These are phyloP conservation scores for Thalassoma bifasciatum DNA, from an alignment of 2,113 vertebrate genomes.

Conservation along the genomic window DNA sequence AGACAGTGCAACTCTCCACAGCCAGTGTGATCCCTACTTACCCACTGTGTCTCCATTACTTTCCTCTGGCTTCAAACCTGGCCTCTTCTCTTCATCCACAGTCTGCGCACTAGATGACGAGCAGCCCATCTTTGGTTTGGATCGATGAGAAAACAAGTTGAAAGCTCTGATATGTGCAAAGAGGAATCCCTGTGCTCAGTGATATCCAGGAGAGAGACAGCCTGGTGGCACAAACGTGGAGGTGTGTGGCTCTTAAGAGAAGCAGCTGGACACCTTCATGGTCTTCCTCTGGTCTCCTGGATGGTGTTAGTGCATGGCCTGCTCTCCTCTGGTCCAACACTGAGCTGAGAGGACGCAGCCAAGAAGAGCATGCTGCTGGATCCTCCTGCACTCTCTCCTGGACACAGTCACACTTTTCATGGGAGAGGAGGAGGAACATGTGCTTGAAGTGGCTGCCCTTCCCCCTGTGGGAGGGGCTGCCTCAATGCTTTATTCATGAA, in stretches of 20 bases:
- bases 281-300: no score
- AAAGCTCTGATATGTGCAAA: constrained; percentile 10
- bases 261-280: no score
- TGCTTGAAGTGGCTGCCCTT: constrained; percentile 42
- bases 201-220: constrained; percentile 22
- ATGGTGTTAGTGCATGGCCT: constrained; percentile 66
- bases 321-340: constrained; percentile 39
- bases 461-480: constrained; percentile 27
- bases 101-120: constrained; percentile 83
- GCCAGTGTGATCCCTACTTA: constrained; percentile 49
- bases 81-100: constrained; percentile 81
- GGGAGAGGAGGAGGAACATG: constrained; percentile 46
- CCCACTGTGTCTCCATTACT: constrained; percentile 75
- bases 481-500: constrained; percentile 30
- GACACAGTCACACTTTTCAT: constrained; percentile 61
- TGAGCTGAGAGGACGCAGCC: constrained; percentile 46
- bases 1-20: neutral
- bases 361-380: constrained; percentile 36
- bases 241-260: constrained; percentile 43
- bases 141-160: neutral
- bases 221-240: constrained; percentile 34
- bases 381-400: constrained; percentile 31
- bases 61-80: constrained; percentile 81
- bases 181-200: constrained; percentile 18
- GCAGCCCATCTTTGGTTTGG: constrained; percentile 79